Conservation (phyloP, 2,888 invertebrate genomes). For the Amphipoea lucens region DNA sequence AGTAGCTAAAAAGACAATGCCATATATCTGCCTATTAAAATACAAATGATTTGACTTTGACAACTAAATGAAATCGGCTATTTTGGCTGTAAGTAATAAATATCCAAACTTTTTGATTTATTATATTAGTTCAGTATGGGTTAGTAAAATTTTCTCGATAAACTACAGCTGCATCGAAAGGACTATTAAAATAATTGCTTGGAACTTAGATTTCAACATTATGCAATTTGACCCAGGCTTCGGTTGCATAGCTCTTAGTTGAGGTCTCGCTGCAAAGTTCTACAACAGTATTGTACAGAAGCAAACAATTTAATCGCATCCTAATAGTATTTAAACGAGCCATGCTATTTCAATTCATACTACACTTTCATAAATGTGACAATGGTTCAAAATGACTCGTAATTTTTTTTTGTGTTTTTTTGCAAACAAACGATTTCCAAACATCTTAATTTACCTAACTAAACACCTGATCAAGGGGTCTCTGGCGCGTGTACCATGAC, state of each 20-base stretch:
- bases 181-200: conserved; percentile 28
- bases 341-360: not conserved
- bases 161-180: not conserved
- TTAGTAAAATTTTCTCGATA: not conserved
- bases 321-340: not conserved
- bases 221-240: conserved; percentile 8
- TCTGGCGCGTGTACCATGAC: not conserved
- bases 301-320: conserved; percentile 3
- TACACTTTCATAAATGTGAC: not conserved
- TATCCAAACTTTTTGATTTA: not conserved
- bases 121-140: not conserved
- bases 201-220: conserved; percentile 13
- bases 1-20: too few species aligned
- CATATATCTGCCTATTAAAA: too few species aligned
- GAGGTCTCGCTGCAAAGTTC: conserved; percentile 3
- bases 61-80: too few species aligned
- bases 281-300: not conserved
- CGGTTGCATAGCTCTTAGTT: not conserved
- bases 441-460: not conserved
- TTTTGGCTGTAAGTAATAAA: not conserved
- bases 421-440: not conserved
- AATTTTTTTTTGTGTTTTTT: too few species aligned
- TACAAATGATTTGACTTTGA: too few species aligned
- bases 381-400: not conserved
- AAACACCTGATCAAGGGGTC: not conserved